These are phyloP conservation scores for Vombatus ursinus DNA, from an alignment of 2,113 vertebrate genomes.

Conservation along the genomic window DNA sequence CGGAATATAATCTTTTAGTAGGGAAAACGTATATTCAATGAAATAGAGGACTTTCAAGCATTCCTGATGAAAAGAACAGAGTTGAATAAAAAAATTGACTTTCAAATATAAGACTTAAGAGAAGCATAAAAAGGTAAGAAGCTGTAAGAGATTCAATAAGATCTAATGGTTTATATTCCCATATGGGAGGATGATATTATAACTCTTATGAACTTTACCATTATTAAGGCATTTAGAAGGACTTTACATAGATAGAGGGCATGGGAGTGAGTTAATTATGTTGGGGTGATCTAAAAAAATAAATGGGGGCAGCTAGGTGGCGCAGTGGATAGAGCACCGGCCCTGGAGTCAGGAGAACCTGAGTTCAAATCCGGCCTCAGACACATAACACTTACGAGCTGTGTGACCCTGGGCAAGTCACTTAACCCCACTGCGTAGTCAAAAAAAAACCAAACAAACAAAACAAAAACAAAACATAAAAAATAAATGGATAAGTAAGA, in stretches of 20 bases:
- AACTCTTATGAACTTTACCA: background rate
- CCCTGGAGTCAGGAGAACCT: too few species aligned
- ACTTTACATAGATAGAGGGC: background rate
- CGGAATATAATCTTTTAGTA: background rate
- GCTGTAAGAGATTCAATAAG: background rate
- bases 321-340: too few species aligned
- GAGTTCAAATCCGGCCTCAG: too few species aligned
- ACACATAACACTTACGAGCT: too few species aligned
- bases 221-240: background rate
- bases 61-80: background rate
- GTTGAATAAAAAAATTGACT: background rate
- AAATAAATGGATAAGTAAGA: background rate
- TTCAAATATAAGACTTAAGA: background rate
- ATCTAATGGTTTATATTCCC: background rate
- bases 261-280: background rate
- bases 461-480: too few species aligned
- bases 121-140: background rate
- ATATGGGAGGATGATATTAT: background rate
- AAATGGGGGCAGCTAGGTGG: too few species aligned
- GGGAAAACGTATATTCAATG: background rate
- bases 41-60: background rate
- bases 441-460: too few species aligned
- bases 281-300: background rate
- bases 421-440: too few species aligned
- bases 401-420: too few species aligned